Evolutionary conservation across 2,113 vertebrate species (phyloP).

Genomic region (Todiramphus saurophagus): DNA sequence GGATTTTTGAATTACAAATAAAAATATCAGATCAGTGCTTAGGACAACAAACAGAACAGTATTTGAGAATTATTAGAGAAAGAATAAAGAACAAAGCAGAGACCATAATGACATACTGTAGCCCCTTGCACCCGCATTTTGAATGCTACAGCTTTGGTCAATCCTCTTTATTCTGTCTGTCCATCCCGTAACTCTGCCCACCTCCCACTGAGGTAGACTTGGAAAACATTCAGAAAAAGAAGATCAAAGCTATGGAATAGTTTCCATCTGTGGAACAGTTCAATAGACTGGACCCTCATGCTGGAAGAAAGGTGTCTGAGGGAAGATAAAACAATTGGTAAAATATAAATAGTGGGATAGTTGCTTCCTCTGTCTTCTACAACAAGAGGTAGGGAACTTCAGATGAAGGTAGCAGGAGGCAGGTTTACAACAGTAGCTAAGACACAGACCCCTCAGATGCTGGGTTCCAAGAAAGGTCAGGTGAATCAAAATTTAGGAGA

Average conservation of each 20-base stretch:
- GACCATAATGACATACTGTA: background rate
- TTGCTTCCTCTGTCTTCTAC: background rate
- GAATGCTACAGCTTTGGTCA: background rate
- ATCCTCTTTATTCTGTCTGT: background rate
- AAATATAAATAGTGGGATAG: background rate
- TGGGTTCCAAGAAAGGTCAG: background rate
- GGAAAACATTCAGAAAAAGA: conserved; percentile 13
- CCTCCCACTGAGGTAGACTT: background rate
- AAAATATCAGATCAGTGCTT: background rate
- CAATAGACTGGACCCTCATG: background rate
- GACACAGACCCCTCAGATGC: background rate
- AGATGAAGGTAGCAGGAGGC: background rate
- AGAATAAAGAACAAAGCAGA: background rate
- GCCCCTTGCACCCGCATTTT: background rate
- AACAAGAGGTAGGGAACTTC: background rate
- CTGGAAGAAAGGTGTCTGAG: background rate
- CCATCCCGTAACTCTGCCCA: background rate
- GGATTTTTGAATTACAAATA: background rate
- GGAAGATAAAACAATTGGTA: background rate
- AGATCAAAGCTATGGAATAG: background rate
- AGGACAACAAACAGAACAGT: background rate
- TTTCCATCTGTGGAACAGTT: background rate
- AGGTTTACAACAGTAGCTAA: background rate
- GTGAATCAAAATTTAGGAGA: background rate
- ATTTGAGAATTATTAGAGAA: background rate